phyloP scores from a whole-genome alignment of 2,888 invertebrate species.

The Melipona beecheii region DNA sequence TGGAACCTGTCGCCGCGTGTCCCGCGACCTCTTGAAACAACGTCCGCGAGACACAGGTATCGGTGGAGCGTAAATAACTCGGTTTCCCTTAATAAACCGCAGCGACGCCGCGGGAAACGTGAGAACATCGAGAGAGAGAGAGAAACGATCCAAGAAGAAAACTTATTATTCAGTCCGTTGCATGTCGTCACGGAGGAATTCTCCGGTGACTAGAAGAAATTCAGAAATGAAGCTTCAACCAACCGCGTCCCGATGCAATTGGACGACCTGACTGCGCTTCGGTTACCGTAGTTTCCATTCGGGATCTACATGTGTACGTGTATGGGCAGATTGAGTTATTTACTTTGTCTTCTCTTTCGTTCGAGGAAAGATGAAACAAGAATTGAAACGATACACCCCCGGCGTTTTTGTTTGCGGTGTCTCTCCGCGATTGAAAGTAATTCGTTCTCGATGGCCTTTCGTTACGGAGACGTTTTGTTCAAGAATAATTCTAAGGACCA shows the following conservation, averaged over 20 bases:
- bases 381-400: not conserved
- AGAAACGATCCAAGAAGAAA: slow-evolving; percentile 6
- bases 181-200: slow-evolving; percentile 1
- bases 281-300: not conserved
- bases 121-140: slow-evolving; percentile 15
- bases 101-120: slow-evolving; percentile 35
- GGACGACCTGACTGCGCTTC: not conserved
- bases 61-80: not conserved
- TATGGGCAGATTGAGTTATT: not conserved
- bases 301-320: not conserved
- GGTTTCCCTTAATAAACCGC: slow-evolving; percentile 35
- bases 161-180: slow-evolving; percentile 22
- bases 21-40: slow-evolving; percentile 24
- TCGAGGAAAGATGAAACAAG: not conserved
- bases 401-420: not conserved
- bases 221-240: not conserved
- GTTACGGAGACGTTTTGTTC: too few species aligned
- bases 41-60: not conserved
- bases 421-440: not conserved
- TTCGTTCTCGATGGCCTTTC: not conserved
- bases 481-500: too few species aligned
- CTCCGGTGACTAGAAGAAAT: slow-evolving; percentile 14
- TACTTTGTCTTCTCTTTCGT: not conserved
- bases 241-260: not conserved
- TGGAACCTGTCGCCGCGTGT: slow-evolving; percentile 29